Percentiles rank a stretch among this genome's conserved stretches.
Conservation (phyloP, 2,113 vertebrate genomes). For the Aptenodytes forsteri region DNA sequence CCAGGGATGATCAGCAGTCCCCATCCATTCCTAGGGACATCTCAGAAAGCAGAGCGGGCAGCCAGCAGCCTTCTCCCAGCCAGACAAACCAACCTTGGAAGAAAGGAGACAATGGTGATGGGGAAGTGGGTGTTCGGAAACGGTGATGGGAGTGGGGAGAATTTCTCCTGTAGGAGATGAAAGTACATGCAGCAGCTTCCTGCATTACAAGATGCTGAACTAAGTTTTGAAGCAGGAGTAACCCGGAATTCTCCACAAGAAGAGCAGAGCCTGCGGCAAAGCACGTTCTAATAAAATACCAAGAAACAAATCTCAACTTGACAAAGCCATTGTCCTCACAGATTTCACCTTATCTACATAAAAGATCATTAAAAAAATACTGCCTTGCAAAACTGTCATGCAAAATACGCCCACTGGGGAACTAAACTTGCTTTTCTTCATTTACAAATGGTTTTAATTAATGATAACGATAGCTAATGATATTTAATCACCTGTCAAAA, state of each 20-base stretch:
- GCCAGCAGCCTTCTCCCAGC: neutral
- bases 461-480: conserved; percentile 31
- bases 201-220: neutral
- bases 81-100: neutral
- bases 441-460: conserved; percentile 47
- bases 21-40: neutral
- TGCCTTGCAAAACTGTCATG: conserved; percentile 7
- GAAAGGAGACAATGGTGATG: neutral
- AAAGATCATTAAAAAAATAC: neutral
- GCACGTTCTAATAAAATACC: neutral
- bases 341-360: conserved; percentile 35
- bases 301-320: neutral
- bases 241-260: neutral
- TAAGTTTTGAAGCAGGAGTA: neutral
- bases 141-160: neutral
- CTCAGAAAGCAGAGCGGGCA: neutral
- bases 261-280: neutral
- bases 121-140: neutral
- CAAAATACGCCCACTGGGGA: conserved; percentile 14
- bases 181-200: neutral
- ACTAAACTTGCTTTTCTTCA: neutral
- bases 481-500: conserved; percentile 47
- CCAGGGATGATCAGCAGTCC: neutral
- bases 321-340: neutral
- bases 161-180: neutral